phyloP scores from a whole-genome alignment of 37 sponge, comb jelly and placozoan genomes.

The Aphrocallistes beatrix region DNA sequence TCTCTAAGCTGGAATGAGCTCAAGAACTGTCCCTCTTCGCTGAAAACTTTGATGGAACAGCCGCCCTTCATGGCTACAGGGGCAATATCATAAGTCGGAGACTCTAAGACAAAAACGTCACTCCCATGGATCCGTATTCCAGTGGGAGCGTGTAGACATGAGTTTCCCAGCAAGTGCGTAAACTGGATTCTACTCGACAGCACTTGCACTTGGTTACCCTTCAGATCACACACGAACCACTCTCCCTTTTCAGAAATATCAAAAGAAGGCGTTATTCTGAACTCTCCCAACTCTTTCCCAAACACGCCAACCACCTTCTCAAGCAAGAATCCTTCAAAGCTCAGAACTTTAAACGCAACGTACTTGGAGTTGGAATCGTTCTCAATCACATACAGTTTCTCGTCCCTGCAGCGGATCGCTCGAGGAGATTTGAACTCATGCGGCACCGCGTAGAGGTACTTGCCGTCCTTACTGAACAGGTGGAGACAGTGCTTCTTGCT shows the following conservation, averaged over 20 bases:
- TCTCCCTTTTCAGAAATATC: slow-evolving; percentile 16
- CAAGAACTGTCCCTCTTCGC: neutral
- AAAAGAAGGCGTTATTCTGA: neutral
- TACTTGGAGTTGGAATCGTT: neutral
- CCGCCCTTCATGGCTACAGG: neutral
- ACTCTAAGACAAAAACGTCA: neutral
- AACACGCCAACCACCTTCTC: neutral
- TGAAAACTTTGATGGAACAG: neutral
- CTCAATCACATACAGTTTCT: neutral
- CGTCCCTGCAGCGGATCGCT: neutral
- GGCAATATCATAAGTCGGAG: neutral
- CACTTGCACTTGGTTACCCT: neutral
- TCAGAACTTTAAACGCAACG: neutral
- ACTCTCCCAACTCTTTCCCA: slow-evolving; percentile 8
- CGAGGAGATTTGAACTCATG: neutral
- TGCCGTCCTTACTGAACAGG: neutral
- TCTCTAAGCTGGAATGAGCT: neutral
- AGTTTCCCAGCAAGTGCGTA: neutral
- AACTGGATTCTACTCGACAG: neutral
- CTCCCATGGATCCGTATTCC: neutral
- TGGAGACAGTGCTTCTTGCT: neutral
- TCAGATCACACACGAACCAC: neutral
- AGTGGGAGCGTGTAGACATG: neutral
- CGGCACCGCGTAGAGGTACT: neutral
- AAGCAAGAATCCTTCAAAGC: neutral